Base-by-base conservation (phyloP, 2,797 vertebrate genomes). In the Hypotaenidia okinawae region DNA sequence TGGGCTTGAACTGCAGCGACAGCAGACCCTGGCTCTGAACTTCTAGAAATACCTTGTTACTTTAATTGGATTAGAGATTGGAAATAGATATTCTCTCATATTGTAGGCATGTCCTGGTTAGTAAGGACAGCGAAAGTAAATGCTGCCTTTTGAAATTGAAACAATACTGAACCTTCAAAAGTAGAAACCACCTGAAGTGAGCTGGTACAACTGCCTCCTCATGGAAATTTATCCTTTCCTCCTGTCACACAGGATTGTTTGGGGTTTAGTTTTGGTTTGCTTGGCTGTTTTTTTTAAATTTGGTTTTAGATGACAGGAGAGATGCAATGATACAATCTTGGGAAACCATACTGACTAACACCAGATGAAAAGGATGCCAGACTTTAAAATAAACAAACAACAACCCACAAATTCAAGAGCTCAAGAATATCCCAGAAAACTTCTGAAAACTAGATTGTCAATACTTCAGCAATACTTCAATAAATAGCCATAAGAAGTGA, bases 391-490 rank as follows among this genome's bases (percentile, higher is more conserved):
- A 55, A 13, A 27, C 2, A 69, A 28, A 5, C 12, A 52, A 43
- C 4, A 24, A 75, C 8, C 3, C 27, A 69, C 15, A 39, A 3
- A 55, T 59, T 83, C 21, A 59, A 80, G 55, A 89, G 10, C 5
- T 74, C 35, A 80, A 32, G 7, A 55, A 45, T 51, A 76, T 41
- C 8, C 9, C 61, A 45, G 3, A 57, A 55, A 70, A 62, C 51
- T 12, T 1, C 0, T 33, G 5, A 51, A 54, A 49, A 54, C 4
- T 83, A 55, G 8, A 45, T 9, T 16, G 15, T 13, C 22, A 59
- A 2, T 66, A 24, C 78, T 82, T 82, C 4, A 2, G 16, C 10
- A 81, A 54, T 59, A 41, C 39, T 86, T 70, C 32, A 37, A 3
- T 39, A 91, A 84, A 47, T 59, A 55, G 23, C 9, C 8, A 5